Conservation (phyloP, 2,113 vertebrate genomes). For the Meriones unguiculatus region DNA sequence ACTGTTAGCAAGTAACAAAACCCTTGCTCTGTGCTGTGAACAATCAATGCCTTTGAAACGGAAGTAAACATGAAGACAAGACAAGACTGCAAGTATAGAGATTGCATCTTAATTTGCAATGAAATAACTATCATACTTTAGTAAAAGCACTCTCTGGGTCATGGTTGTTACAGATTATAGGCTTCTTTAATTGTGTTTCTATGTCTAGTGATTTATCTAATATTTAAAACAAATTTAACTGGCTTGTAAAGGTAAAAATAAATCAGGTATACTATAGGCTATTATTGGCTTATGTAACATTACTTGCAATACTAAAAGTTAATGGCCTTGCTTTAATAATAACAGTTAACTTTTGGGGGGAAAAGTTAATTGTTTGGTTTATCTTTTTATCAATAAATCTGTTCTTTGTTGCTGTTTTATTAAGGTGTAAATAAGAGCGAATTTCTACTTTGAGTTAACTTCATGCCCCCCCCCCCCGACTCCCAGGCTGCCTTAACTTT, state of each 20-base stretch:
- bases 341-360: not conserved
- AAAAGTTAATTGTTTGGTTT: conserved; percentile 3
- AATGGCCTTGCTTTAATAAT: not conserved
- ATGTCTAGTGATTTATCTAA: not conserved
- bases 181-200: not conserved
- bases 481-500: not conserved
- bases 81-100: not conserved
- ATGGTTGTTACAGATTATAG: not conserved
- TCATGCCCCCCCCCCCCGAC: not conserved
- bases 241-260: not conserved
- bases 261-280: not conserved
- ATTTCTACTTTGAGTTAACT: conserved; percentile 5
- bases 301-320: not conserved
- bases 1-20: not conserved
- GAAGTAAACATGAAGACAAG: not conserved
- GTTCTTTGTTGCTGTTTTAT: not conserved
- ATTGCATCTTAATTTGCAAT: not conserved
- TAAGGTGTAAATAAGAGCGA: conserved; percentile 12
- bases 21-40: not conserved
- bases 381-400: not conserved
- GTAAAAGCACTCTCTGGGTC: not conserved
- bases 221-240: not conserved
- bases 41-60: conserved; percentile 27
- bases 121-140: not conserved
- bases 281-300: not conserved